These are phyloP conservation scores for Apostichopus parvimensis DNA, from an alignment of 35 echinoderm and acorn worm genomes.

Conservation along the genomic window DNA sequence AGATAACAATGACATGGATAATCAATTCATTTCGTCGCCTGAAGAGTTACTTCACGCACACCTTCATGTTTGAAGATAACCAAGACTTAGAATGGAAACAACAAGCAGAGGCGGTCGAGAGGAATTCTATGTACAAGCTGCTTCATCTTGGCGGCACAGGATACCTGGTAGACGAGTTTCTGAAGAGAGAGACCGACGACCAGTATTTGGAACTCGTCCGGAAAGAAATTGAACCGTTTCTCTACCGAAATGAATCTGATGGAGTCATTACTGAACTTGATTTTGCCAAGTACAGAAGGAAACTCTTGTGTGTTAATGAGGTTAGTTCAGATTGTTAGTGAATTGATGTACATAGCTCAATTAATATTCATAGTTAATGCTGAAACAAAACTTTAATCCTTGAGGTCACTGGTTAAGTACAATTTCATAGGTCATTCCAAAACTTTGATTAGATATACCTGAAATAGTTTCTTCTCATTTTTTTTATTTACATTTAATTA, in stretches of 20 bases:
- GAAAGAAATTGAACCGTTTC: constrained; percentile 36
- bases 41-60: not conserved
- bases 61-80: not conserved
- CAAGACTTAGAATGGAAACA: constrained; percentile 76
- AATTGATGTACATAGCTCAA: too few relatives aligned
- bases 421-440: too few relatives aligned
- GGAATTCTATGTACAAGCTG: constrained; percentile 75
- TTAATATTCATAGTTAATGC: too few relatives aligned
- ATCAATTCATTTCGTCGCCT: not conserved
- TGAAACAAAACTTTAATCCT: too few relatives aligned
- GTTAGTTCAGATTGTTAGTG: not conserved
- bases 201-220: constrained; percentile 49
- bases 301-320: constrained; percentile 49
- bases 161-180: constrained; percentile 55
- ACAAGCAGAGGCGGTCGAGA: constrained; percentile 65
- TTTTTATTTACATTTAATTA: too few relatives aligned
- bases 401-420: too few relatives aligned
- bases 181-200: constrained; percentile 42
- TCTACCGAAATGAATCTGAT: constrained; percentile 60
- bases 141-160: constrained; percentile 66
- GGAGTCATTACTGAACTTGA: constrained; percentile 50
- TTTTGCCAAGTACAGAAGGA: constrained; percentile 48
- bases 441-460: too few relatives aligned
- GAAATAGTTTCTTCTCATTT: too few relatives aligned
- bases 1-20: constrained; percentile 2